Conservation (phyloP, 2,113 vertebrate species). For the Xerus inauris region DNA sequence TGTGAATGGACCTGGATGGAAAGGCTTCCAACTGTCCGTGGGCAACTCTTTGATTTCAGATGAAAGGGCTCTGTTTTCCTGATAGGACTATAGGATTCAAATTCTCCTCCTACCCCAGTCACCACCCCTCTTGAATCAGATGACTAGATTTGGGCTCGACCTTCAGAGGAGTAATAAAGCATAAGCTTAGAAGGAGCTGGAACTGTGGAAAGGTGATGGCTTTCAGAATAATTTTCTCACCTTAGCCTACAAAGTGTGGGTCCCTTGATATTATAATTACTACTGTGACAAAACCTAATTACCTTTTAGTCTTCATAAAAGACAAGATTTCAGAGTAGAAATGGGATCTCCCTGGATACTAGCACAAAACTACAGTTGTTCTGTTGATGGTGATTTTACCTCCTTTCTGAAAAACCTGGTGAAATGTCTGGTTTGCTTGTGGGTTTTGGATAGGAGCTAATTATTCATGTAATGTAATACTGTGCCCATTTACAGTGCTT, state of each 20-base stretch:
- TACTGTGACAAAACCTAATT: conserved; percentile 19
- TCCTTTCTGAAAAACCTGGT: background rate
- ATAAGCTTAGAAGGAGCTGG: background rate
- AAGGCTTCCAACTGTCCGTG: background rate
- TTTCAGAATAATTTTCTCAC: conserved; percentile 16
- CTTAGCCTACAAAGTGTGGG: background rate
- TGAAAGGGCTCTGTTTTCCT: background rate
- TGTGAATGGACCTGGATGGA: background rate
- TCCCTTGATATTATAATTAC: conserved; percentile 24
- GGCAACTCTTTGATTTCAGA: background rate
- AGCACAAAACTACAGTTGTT: background rate
- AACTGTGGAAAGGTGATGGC: background rate
- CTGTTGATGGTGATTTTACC: background rate
- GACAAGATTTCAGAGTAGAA: conserved; percentile 16
- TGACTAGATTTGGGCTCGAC: background rate
- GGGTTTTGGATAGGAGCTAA: background rate
- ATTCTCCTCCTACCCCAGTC: background rate
- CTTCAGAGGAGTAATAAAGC: background rate
- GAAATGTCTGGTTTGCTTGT: background rate
- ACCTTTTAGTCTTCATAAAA: background rate
- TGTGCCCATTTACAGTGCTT: background rate
- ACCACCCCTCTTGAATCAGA: background rate
- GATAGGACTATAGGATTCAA: background rate
- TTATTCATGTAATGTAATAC: background rate
- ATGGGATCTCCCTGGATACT: background rate